Conservation (phyloP, 2,113 vertebrate genomes). For the Eolophus roseicapilla region DNA sequence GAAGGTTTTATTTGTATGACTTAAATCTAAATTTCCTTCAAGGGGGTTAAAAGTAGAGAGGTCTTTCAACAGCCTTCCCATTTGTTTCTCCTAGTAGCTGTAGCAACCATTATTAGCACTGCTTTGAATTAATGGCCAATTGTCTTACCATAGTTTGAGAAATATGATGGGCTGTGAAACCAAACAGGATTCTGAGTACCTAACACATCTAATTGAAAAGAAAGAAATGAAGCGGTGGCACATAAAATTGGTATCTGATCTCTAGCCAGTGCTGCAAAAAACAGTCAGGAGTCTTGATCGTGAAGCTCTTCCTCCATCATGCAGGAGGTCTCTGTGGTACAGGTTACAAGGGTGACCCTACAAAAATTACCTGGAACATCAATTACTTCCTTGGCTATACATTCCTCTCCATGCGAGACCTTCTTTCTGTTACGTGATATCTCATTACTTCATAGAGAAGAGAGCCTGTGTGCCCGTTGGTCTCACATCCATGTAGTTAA, state of each 20-base stretch:
- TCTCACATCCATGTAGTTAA: rapidly evolving
- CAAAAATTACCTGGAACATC: background rate
- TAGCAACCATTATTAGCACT: background rate
- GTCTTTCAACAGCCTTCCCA: background rate
- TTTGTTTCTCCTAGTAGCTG: conserved; percentile 7
- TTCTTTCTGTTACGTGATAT: background rate
- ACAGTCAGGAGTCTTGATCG: background rate
- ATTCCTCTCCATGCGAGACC: background rate
- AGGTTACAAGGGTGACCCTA: background rate
- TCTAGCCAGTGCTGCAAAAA: background rate
- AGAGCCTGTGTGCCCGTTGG: background rate
- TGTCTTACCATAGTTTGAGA: conserved; percentile 30
- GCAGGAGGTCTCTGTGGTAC: background rate
- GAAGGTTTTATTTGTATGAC: background rate
- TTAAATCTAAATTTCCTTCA: conserved; percentile 8
- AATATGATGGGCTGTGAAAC: conserved; percentile 16
- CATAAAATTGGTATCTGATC: conserved; percentile 13
- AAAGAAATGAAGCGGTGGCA: background rate
- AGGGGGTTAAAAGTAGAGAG: background rate
- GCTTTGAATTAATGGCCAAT: conserved; percentile 38
- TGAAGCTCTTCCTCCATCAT: background rate
- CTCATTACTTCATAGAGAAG: background rate
- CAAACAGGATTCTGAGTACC: conserved; percentile 11
- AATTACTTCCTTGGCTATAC: background rate
- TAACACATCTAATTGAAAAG: conserved; percentile 33